Evolutionary conservation across 2,888 invertebrate species (phyloP), one percentile per base, ranked within the genome.

Genomic region (Drosophila cyrtoloma): DNA sequence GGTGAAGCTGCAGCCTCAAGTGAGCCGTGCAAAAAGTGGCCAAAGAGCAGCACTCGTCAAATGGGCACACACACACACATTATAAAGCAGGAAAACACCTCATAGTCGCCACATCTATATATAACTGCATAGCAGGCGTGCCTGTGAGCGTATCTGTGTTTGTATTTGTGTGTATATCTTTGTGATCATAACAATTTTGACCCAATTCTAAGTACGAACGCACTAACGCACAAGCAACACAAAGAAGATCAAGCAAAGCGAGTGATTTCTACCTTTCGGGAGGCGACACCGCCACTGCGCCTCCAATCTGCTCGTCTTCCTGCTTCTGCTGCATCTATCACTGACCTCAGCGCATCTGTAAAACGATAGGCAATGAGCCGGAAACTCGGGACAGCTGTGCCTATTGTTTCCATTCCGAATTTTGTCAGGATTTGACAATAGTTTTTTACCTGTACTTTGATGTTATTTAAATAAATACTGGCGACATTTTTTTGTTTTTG

Each of bases 101-200:
- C 89, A 75, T 73, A 77, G 59, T 70, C 47, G 60, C 60, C 50
- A 57, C 35, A 47, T 65, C 79, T 82, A 81, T 82, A 81, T 82
- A 79, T 82, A 82, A 82, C 82, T 89, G 89, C 89, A 87, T 82
- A 69, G 79, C 86, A 77, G 67, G 70, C 79, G 26, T 74, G 71
- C 60, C 37, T 61, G 62, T 63, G 35, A 35, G 47, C 47, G 2
- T 47, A 16, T 26, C 47, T 16, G 47, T 47, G 22, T 26, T 22
- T 26, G 22, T 47, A 60, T 77, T 33, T 70, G 63, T 61, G 47
- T 71, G 61, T 68, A 56, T 71, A 51, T 67, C 47, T 71, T 65
- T 81, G 77, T 80, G 89, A 91, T 91, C 92, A 92, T 90, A 91
- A 92, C 85, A 92, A 90, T 89, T 92, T 90, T 91, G 91, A 91